Conservation (phyloP, 1,140 invertebrate genomes). For the Doryteuthis pealeii region DNA sequence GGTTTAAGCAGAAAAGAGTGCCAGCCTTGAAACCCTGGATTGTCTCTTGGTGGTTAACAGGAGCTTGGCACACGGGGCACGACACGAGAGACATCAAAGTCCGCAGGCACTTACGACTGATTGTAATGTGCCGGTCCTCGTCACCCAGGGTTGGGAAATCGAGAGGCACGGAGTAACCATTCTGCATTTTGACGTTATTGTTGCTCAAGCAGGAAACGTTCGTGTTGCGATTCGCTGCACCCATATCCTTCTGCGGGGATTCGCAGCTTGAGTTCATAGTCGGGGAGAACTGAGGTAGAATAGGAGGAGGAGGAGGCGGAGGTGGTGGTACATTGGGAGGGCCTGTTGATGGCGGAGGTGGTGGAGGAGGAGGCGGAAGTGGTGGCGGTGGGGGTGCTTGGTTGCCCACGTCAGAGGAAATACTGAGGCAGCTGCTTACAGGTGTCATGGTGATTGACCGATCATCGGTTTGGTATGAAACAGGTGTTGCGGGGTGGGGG, state of each 20-base stretch:
- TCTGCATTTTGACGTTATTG: constrained; percentile 4
- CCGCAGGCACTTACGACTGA: constrained; percentile 7
- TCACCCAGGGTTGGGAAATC: neutral
- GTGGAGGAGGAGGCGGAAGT: neutral
- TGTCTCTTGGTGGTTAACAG: constrained; percentile 10
- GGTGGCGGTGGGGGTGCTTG: neutral
- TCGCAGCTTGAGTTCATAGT: neutral
- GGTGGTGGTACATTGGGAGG: neutral
- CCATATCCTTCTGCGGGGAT: neutral
- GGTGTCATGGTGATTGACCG: neutral
- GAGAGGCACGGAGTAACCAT: neutral
- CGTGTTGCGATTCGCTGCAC: neutral
- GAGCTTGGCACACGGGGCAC: neutral
- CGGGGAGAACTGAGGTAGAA: neutral
- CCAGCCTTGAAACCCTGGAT: constrained; percentile 7
- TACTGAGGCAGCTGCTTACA: neutral
- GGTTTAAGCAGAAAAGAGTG: neutral
- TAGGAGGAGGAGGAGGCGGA: neutral
- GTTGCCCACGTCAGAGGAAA: neutral
- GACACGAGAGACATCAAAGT: constrained; percentile 8
- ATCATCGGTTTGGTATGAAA: neutral
- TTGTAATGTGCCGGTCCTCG: neutral
- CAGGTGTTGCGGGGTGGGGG: neutral
- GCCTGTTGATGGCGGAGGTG: no score
- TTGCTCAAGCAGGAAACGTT: neutral